These are phyloP conservation scores for Gonioctena quinquepunctata DNA, from an alignment of 1,140 invertebrate genomes.

Conservation along the genomic window DNA sequence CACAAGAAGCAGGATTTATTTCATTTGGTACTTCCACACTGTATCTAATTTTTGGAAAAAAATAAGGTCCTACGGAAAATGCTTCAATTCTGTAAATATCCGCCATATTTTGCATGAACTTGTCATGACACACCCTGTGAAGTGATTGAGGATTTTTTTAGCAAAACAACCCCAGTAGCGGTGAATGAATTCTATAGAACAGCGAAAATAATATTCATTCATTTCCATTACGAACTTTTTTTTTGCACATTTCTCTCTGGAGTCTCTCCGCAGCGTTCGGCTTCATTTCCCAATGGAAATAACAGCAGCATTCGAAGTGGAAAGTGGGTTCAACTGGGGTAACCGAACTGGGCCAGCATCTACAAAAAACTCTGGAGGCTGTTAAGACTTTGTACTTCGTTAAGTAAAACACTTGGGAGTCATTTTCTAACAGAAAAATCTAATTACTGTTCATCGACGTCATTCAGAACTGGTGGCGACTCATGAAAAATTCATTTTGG, in stretches of 20 bases:
- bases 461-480: neutral
- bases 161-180: too few relatives aligned
- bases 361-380: neutral
- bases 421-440: neutral
- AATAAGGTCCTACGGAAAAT: too few relatives aligned
- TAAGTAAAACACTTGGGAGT: neutral
- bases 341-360: neutral
- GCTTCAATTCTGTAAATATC: too few relatives aligned
- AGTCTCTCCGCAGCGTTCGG: neutral
- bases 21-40: too few relatives aligned
- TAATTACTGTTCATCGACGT: neutral
- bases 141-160: too few relatives aligned
- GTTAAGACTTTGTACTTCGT: conserved; percentile 7
- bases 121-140: too few relatives aligned
- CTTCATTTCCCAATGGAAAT: conserved; percentile 4
- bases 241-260: too few relatives aligned
- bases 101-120: too few relatives aligned
- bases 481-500: neutral
- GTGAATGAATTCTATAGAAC: too few relatives aligned
- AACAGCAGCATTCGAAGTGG: neutral
- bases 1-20: too few relatives aligned
- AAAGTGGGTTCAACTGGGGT: neutral
- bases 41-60: too few relatives aligned
- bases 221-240: neutral
- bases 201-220: neutral